phyloP scores from a whole-genome alignment of 2,797 vertebrate species.

The Crenuchus spilurus region DNA sequence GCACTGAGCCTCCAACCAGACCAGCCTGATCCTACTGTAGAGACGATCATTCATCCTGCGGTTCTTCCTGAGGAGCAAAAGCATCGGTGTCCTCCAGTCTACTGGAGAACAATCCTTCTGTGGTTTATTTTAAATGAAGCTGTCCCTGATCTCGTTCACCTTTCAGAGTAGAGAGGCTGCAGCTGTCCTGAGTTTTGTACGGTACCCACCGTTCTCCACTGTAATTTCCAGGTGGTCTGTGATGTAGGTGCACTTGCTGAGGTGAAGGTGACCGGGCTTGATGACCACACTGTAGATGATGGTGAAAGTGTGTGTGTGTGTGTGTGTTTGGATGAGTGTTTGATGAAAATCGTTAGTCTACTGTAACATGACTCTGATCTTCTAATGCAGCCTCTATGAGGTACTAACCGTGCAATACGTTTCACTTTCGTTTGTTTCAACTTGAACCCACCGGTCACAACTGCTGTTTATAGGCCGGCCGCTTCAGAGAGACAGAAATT shows the following conservation, averaged over 20 bases:
- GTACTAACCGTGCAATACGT: constrained; percentile 89
- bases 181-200: not conserved
- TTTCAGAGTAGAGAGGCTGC: not conserved
- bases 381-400: constrained; percentile 84
- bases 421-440: constrained; percentile 76
- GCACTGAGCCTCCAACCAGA: no score
- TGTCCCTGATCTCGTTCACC: not conserved
- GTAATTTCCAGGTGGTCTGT: constrained; percentile 22
- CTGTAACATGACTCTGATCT: constrained; percentile 68
- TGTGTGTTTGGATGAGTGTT: constrained; percentile 45
- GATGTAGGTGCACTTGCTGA: constrained; percentile 25
- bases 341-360: constrained; percentile 58
- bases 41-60: no score
- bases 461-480: constrained; percentile 56
- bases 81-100: no score
- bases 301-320: constrained; percentile 35
- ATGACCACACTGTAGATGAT: constrained; percentile 16
- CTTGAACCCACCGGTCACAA: constrained; percentile 78
- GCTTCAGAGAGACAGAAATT: constrained; percentile 10
- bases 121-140: not conserved
- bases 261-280: constrained; percentile 26
- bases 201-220: constrained; percentile 14
- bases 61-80: no score
- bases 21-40: no score
- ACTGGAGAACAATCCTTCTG: no score